Base-by-base conservation (phyloP, 1,140 invertebrate genomes). In the Druon quercuslanigerum region DNA sequence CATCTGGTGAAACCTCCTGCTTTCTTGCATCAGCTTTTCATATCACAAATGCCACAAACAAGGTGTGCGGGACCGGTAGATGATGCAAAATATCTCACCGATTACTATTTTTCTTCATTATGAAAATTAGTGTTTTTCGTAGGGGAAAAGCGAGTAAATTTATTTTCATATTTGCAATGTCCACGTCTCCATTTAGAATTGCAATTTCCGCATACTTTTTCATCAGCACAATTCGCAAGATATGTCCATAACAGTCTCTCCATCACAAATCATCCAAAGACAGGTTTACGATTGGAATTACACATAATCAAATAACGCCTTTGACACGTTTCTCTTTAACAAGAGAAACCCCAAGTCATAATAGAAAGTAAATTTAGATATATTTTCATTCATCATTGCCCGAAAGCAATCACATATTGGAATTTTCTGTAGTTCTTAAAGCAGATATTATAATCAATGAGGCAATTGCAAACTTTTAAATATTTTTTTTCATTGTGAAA, bases 1-100 rank as follows among this genome's bases (percentile, higher is more conserved):
- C 83, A 83, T 87, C 85, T 89, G 84, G 84, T 77, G 90, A 91
- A 91, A 91, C 76, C 74, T 83, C 74, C 60, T 79, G 82, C 80
- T 83, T 83, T 86, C 88, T 91, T 91, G 90, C 90, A 85, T 91
- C 90, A 91, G 90, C 88, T 86, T 87, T 88, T 83, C 84, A 56
- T 76, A 75, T 78, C 73, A 72, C 71, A 83, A 86, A 88, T 88
- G 73, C 79, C 76, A 78, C 74, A 85, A 86, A 81, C 85, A 87
- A 86, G 87, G 88, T 87, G 83, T 76, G 85, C 75, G 50, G 73
- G 79, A 90, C 89, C 87, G 87, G 87, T 90, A 88, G 84, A 91
- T 91, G 90, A 91, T 81, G 90, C 85, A 91, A 91, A 90, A 83
- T 86, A 51, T 82, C 75, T 76, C 83, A 76, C 78, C 66, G 81